Conservation (phyloP, 2,113 vertebrate genomes). For the Ellobius talpinus region DNA sequence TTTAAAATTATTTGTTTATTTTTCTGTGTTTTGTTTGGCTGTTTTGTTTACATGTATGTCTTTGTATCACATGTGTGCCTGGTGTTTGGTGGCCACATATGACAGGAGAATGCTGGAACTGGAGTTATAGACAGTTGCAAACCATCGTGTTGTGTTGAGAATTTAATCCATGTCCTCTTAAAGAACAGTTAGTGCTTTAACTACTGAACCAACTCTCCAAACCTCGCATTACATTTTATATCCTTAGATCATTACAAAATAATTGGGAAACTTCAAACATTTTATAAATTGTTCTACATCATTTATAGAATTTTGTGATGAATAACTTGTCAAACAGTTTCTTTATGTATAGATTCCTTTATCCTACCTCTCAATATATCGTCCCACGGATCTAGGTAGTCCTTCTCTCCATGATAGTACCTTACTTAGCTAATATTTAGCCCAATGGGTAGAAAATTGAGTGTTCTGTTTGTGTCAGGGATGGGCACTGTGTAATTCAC, state of each 20-base stretch:
- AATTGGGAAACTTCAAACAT: not conserved
- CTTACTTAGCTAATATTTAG: not conserved
- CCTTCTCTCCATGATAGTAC: not conserved
- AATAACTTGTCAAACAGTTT: constrained; percentile 12
- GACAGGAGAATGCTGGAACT: not conserved
- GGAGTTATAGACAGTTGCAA: not conserved
- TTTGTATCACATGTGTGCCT: not conserved
- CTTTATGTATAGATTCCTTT: not conserved
- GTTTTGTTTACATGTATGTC: not conserved
- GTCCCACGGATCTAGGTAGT: not conserved
- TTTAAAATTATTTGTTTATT: not conserved
- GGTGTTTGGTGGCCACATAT: not conserved
- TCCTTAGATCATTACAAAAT: not conserved
- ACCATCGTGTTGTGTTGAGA: not conserved
- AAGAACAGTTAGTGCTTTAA: not conserved
- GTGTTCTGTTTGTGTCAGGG: not conserved
- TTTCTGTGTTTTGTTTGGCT: not conserved
- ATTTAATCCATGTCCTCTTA: not conserved
- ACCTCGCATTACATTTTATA: not conserved
- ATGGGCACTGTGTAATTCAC: not conserved
- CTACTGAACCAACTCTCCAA: not conserved
- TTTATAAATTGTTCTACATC: not conserved
- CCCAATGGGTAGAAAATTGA: not conserved
- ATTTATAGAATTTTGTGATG: not conserved
- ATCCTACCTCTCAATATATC: not conserved